phyloP scores from a whole-genome alignment of 2,888 invertebrate genomes.

The Sialis fuliginosa region DNA sequence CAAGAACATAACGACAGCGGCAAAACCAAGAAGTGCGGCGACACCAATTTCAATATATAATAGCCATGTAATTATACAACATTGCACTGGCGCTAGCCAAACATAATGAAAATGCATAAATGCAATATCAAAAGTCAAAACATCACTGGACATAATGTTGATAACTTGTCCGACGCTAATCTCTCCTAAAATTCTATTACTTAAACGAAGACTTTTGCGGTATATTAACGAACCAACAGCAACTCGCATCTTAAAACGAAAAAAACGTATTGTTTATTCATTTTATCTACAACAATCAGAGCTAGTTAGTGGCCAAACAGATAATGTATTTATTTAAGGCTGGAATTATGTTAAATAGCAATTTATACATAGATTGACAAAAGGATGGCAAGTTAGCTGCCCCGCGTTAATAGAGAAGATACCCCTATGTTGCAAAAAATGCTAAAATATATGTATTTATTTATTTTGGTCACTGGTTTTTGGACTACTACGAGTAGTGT shows the following conservation, averaged over 20 bases:
- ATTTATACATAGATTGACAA: no score
- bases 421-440: no score
- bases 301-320: no score
- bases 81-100: slow-evolving; percentile 53
- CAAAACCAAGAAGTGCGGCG: slow-evolving; percentile 29
- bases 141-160: slow-evolving; percentile 60
- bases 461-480: no score
- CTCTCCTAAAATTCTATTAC: slow-evolving; percentile 46
- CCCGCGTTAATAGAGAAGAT: no score
- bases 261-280: no score
- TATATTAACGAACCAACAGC: slow-evolving; percentile 57
- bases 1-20: slow-evolving; percentile 36
- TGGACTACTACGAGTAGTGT: no score
- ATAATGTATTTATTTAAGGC: no score
- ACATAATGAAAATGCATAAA: slow-evolving; percentile 51
- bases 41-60: slow-evolving; percentile 28
- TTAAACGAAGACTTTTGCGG: slow-evolving; percentile 52
- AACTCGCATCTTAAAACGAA: slow-evolving; percentile 48
- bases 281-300: no score
- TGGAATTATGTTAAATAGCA: no score
- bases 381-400: no score
- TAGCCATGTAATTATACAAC: slow-evolving; percentile 36
- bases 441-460: no score
- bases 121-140: slow-evolving; percentile 51
- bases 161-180: slow-evolving; percentile 43